Evolutionary conservation across 2,113 vertebrate genomes (phyloP), one percentile per base, ranked within the genome.

Genomic region (Apodemus sylvaticus): DNA sequence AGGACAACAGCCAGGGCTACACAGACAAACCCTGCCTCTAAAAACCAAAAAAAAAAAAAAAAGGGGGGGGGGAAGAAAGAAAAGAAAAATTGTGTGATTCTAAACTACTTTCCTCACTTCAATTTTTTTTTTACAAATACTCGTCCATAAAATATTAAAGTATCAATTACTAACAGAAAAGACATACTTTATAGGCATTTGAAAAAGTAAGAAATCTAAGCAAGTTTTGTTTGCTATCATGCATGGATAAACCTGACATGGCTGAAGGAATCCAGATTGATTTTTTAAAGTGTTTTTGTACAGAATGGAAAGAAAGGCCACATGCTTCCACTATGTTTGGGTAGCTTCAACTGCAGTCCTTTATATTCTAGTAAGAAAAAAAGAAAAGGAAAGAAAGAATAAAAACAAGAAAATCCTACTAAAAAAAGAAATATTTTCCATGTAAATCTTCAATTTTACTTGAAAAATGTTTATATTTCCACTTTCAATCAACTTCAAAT

Each of bases 221-320:
- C 68, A 96, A 87, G 16, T 2, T 94, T 92, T 74, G 31, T 58
- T 97, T 85, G 74, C 81, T 78, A 36, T 66, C 39, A 90, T 77
- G 22, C 14, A 9, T 89, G 31, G 26, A 29, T 83, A n/a, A 93
- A 81, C 68, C 60, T 89, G 19, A 74, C 17, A 53, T 76, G 66
- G 16, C 7, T 16, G 51, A 79, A 71, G 26, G 3, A 64, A 36
- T 91, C 71, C 5, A 7, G 82, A 74, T 31, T 66, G 48, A 62
- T 73, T 36, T 45, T 29, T 64, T 29, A 24, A n/a, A 82, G 19
- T 31, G 58, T 53, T 1, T 89, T 85, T 78, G 36, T 16, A 31
- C 34, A 20, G 22, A 1, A 36, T 2, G 29, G 10, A 64, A 86
- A 81, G 39, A 86, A 77, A 85, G 29, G 13, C 10, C 82, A 1